Base-by-base conservation (phyloP, 2,113 vertebrate genomes). In the Prionailurus bengalensis region DNA sequence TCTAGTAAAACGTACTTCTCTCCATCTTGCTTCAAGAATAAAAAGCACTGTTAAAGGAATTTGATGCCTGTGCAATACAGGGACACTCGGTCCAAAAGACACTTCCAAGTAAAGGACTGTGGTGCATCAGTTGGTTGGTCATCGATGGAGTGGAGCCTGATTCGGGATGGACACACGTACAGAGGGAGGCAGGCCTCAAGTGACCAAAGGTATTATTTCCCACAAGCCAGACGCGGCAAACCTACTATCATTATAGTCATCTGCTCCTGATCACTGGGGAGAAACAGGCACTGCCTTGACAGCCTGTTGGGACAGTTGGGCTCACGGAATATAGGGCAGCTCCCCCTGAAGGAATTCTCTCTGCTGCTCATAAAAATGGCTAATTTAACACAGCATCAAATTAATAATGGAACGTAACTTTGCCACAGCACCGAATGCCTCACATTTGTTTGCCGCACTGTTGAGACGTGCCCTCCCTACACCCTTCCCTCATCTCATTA, bases 371-470 rank as follows among this genome's bases (percentile, higher is more conserved):
- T 93, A 93, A 96, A 92, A 91, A 95, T 83, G 73, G 70, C 84
- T 94, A 92, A 94, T 88, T 92, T 95, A 95, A 95, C 96, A 91
- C 92, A 58, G 51, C 80, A 94, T 80, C 94, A 85, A 94, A 89
- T 96, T 97, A 96, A 95, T 92, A 83, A 96, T 82, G 83, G 53
- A n/a, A 95, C 0, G 4, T 45, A 63, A 78, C 39, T 84, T 92
- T 85, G 92, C 80, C 70, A 25, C 29, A 65, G 84, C 87, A 71
- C 80, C 2, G 12, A 70, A 39, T 78, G 65, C 90, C 87, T 87
- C 74, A 7, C 80, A 55, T 55, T 21, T 14, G 4, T 88, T 80
- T 73, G 90, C 33, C 16, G 53, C 13, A 15, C 84, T 58, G 31
- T 53, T 21, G 92, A 61, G 87, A 86, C 31, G 1, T 10, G 86